Conservation (phyloP, 2,113 vertebrate species). For the mouse (Mus musculus) region DNA sequence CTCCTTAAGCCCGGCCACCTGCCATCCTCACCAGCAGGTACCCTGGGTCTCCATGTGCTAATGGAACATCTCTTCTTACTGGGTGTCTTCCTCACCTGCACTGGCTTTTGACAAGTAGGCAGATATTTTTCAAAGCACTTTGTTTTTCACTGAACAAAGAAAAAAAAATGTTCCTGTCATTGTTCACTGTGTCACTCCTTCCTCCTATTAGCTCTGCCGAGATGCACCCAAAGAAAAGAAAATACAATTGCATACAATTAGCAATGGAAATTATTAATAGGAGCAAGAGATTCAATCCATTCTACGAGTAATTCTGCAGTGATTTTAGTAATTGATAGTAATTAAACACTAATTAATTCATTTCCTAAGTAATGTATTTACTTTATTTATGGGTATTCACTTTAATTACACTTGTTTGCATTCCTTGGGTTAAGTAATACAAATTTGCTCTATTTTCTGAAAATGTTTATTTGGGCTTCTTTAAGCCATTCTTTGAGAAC, state of each 20-base stretch:
- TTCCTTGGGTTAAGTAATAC: constrained; percentile 85
- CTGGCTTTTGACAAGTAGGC: constrained; percentile 46
- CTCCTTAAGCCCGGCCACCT: too few relatives aligned
- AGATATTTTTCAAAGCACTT: constrained; percentile 64
- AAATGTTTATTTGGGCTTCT: constrained; percentile 85
- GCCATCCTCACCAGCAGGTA: background rate
- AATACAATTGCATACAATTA: constrained; percentile 71
- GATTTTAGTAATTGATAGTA: constrained; percentile 86
- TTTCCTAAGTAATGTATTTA: constrained; percentile 84
- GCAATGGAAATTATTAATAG: constrained; percentile 75
- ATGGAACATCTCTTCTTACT: background rate
- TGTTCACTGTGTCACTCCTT: constrained; percentile 63
- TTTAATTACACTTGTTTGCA: constrained; percentile 84
- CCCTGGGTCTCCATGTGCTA: background rate
- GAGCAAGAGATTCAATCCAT: constrained; percentile 75
- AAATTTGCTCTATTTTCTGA: constrained; percentile 82
- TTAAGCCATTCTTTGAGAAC: constrained; percentile 83
- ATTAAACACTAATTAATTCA: constrained; percentile 88
- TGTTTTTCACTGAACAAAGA: constrained; percentile 57
- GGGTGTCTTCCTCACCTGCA: accelerated
- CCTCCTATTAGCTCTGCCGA: constrained; percentile 72
- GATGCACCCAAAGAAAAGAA: constrained; percentile 71
- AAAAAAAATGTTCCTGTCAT: constrained; percentile 62
- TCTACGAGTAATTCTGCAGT: constrained; percentile 81
- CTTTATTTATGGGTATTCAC: constrained; percentile 85